A percentile compares a stretch with the other conserved stretches of the same genome.
Evolutionary conservation across 2,888 invertebrate species (phyloP).

Genomic region (Strigamia maritima): DNA sequence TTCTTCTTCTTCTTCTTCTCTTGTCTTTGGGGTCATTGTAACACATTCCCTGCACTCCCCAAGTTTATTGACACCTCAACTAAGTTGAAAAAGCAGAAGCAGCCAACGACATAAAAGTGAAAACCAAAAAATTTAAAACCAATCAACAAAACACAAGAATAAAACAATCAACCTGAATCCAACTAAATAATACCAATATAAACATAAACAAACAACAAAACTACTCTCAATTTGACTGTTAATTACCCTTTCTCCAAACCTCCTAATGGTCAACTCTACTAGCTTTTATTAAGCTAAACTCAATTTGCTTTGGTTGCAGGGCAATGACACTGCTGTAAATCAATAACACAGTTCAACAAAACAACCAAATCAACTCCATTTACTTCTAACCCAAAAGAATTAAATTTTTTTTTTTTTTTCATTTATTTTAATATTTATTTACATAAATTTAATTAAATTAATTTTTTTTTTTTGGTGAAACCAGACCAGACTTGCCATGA

Average conservation of each 20-base stretch:
- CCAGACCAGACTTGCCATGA: not conserved
- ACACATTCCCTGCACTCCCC: conserved; percentile 16
- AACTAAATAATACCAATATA: not conserved
- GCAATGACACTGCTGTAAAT: not conserved
- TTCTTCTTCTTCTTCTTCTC: not conserved
- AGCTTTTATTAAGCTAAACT: not conserved
- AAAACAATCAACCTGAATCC: not conserved
- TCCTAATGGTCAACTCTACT: not conserved
- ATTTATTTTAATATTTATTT: not conserved
- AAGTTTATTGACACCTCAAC: not conserved
- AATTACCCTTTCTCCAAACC: too few relatives aligned
- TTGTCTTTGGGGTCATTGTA: conserved; percentile 20
- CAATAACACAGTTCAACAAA: not conserved
- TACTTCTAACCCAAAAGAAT: too few relatives aligned
- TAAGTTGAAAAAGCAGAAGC: not conserved
- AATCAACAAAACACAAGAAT: not conserved
- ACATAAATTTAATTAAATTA: too few relatives aligned
- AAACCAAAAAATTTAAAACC: not conserved
- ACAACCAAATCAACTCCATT: too few relatives aligned
- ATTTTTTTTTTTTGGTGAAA: not conserved
- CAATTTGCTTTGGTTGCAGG: not conserved
- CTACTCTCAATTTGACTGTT: too few relatives aligned
- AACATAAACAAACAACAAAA: not conserved
- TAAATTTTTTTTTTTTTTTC: not conserved
- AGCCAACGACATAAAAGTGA: not conserved